A percentile compares a stretch with the other conserved stretches of the same genome.
These are phyloP conservation scores for Bucco capensis DNA, from an alignment of 2,113 vertebrate genomes.

Conservation along the genomic window DNA sequence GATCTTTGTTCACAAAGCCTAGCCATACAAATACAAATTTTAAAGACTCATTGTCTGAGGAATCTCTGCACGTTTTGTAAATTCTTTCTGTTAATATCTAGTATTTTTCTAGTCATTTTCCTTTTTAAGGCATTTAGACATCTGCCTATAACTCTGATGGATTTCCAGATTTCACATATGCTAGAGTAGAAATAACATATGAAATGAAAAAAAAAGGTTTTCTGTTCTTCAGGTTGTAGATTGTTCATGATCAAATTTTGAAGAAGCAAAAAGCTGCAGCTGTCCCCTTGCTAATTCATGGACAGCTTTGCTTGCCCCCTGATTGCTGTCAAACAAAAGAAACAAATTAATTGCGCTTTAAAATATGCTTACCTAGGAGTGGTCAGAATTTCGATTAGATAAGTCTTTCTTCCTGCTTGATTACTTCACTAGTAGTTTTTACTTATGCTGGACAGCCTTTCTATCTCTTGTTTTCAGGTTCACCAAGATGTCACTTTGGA, in stretches of 20 bases:
- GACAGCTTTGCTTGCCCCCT: neutral
- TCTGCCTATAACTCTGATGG: neutral
- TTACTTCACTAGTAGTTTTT: neutral
- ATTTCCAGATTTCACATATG: conserved; percentile 10
- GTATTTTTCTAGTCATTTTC: neutral
- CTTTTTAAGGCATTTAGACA: neutral
- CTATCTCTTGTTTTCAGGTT: neutral
- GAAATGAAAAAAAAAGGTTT: neutral
- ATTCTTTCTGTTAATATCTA: neutral
- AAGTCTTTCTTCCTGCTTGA: neutral
- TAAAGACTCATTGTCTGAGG: neutral
- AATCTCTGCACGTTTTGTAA: neutral
- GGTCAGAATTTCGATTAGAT: neutral
- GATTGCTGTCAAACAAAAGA: neutral
- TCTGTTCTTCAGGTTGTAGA: neutral
- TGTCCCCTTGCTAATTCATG: neutral
- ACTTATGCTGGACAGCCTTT: neutral
- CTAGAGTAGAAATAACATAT: neutral
- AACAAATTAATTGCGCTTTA: neutral
- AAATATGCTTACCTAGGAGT: neutral
- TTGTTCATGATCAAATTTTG: neutral
- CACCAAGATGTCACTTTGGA: neutral
- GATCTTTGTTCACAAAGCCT: too few species aligned
- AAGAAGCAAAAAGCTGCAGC: neutral
- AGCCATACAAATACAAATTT: too few species aligned